Evolutionary conservation across 2,113 vertebrate genomes (phyloP), one percentile per base, ranked within the genome.

Genomic region (Chloebia gouldiae): DNA sequence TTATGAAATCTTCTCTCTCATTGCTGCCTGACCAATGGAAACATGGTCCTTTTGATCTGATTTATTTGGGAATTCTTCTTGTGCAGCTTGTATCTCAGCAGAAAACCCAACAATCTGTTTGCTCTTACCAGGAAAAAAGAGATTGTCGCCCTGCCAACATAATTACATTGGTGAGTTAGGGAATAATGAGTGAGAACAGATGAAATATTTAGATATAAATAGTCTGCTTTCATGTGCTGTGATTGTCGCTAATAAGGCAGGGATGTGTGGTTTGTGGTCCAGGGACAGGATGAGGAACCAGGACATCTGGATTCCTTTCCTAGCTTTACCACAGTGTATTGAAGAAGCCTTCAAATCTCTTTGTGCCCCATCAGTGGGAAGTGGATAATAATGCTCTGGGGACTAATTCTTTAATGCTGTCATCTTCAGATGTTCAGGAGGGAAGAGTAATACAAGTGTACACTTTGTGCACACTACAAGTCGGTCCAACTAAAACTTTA

Each of bases 151-250:
- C 88, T 91, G 90, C 96, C 96, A 96, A 30, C 87, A n/a, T 87
- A 92, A 95, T 92, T 95, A 91, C 85, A 90, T 54, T 95, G 94
- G 92, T 94, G 87, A 93, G 78, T 85, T 94, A 69, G 75, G 87
- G 84, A 95, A 95, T 91, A 95, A 92, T 42, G 81, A 95, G 75
- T 63, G 90, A 96, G 95, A 95, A 85, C 91, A 95, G 87, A 96
- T 90, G 85, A 97, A 97, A 96, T 94, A 93, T 93, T 96, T 90
- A 86, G 90, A 92, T 95, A 95, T 91, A 97, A 97, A 97, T 93
- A 95, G 93, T 87, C 91, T 87, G 86, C 85, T 96, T 93, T 88
- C 90, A 92, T 95, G 84, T 63, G 87, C 90, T 88, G 61, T 64
- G 94, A 88, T 91, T 90, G 87, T 83, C 14, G 0, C 93, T 95